Evolutionary conservation across 2,888 invertebrate species (phyloP).

Genomic region (Hirtodrosophila confusa): DNA sequence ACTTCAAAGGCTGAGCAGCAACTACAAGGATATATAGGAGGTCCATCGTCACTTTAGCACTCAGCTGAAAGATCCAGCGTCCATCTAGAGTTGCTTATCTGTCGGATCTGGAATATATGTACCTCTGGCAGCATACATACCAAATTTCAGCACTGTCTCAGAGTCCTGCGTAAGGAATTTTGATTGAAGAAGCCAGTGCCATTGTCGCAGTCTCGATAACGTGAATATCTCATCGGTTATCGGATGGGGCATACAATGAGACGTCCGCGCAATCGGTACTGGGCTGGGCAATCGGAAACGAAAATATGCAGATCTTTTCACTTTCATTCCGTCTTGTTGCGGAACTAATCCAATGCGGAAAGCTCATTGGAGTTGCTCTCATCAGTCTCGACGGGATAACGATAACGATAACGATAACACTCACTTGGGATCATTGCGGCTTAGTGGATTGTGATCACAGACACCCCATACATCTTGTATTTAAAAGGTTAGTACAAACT

Average conservation of each 20-base stretch:
- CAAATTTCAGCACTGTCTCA: too few species aligned
- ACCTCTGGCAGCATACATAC: too few species aligned
- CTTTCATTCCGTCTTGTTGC: constrained; percentile 1
- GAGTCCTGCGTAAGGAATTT: background rate
- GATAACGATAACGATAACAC: constrained; percentile 1
- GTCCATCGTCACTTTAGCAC: constrained; percentile 3
- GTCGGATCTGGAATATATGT: too few species aligned
- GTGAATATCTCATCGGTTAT: constrained; percentile 61
- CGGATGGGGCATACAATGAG: constrained; percentile 25
- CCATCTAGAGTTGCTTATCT: background rate
- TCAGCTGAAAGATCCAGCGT: background rate
- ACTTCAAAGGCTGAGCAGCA: constrained; percentile 52
- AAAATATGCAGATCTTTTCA: background rate
- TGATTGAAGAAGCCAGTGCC: constrained; percentile 3
- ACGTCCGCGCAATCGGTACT: constrained; percentile 49
- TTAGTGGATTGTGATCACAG: constrained; percentile 38
- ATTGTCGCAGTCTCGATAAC: constrained; percentile 40
- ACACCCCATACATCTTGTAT: constrained; percentile 43
- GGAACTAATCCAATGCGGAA: constrained; percentile 57
- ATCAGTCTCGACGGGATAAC: constrained; percentile 42
- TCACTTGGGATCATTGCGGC: background rate
- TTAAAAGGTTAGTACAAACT: constrained; percentile 28
- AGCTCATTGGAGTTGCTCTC: constrained; percentile 49
- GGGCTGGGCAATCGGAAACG: constrained; percentile 13
- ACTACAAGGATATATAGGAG: constrained; percentile 11